A percentile compares a stretch with the other conserved stretches of the same genome.
phyloP scores from a whole-genome alignment of 1,140 invertebrate genomes.

The Acromyrmex charruanus region DNA sequence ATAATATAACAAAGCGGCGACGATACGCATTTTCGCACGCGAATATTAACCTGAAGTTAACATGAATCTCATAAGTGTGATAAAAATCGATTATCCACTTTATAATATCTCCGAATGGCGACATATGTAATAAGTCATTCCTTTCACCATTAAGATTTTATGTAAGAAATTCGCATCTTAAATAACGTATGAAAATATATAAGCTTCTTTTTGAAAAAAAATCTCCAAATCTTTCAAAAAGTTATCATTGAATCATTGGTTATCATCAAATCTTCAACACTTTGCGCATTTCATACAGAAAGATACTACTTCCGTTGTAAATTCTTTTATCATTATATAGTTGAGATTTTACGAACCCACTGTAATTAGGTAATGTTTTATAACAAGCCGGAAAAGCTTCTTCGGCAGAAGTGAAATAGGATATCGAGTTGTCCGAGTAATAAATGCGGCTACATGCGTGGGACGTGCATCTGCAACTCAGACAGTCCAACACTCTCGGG shows the following conservation, averaged over 20 bases:
- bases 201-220: neutral
- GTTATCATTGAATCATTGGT: neutral
- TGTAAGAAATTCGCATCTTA: neutral
- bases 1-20: conserved; percentile 65
- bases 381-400: neutral
- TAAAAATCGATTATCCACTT: neutral
- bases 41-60: conserved; percentile 21
- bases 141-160: conserved; percentile 9
- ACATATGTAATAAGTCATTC: neutral
- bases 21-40: neutral
- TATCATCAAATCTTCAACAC: neutral
- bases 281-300: neutral
- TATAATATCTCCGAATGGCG: neutral
- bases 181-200: neutral
- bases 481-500: conserved; percentile 6
- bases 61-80: neutral
- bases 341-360: neutral
- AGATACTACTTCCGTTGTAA: neutral
- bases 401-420: conserved; percentile 14
- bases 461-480: conserved; percentile 23
- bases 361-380: neutral
- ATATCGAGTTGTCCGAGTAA: conserved; percentile 9
- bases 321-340: neutral
- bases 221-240: neutral
- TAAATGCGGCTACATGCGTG: conserved; percentile 18